Conservation (phyloP, 2,113 vertebrate species). For the Anolis sagrei region DNA sequence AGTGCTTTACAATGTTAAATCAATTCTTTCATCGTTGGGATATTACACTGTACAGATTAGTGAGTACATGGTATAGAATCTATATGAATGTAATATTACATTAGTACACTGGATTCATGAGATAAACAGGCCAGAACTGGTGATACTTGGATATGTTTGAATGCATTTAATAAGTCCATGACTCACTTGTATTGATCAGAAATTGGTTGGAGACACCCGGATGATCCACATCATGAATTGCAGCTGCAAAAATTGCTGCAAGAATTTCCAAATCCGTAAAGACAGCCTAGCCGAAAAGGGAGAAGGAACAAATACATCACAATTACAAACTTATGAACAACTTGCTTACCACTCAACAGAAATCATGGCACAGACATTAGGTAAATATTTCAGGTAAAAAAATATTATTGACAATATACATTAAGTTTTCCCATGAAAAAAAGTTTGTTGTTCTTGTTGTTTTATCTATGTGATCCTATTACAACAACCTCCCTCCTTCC, state of each 20-base stretch:
- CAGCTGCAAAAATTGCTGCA: conserved; percentile 95
- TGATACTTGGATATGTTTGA: not conserved
- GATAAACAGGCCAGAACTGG: not conserved
- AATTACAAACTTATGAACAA: not conserved
- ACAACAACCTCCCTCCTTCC: not conserved
- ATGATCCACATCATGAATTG: conserved; percentile 98
- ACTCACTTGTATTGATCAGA: conserved; percentile 98
- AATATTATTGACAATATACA: not conserved
- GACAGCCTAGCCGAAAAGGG: conserved; percentile 83
- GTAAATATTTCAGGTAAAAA: not conserved
- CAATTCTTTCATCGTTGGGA: no score
- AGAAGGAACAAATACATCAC: not conserved
- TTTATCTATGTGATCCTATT: not conserved
- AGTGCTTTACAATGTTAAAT: not conserved
- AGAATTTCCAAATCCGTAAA: conserved; percentile 98
- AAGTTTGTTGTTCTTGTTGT: no score
- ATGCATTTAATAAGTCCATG: not conserved
- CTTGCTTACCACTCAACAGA: not conserved
- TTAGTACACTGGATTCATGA: not conserved
- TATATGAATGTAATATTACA: not conserved
- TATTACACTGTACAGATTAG: no score
- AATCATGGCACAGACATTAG: not conserved
- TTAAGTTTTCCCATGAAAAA: not conserved
- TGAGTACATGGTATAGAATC: no score
- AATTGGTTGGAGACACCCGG: conserved; percentile 99